phyloP scores from a whole-genome alignment of 2,797 vertebrate genomes.

The Masticophis lateralis region DNA sequence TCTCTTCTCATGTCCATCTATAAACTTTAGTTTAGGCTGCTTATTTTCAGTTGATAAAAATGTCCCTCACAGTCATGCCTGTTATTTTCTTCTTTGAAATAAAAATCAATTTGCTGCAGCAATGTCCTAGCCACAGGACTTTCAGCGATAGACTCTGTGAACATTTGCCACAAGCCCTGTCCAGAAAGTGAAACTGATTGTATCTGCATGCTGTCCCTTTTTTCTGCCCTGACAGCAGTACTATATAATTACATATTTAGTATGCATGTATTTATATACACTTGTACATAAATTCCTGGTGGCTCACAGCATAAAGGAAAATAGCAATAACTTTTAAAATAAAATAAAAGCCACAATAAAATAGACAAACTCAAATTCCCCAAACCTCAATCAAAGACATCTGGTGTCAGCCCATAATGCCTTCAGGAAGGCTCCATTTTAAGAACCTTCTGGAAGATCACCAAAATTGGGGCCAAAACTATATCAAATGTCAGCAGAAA shows the following conservation, averaged over 20 bases:
- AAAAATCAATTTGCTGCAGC: background rate
- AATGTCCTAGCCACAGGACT: background rate
- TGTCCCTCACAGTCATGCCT: background rate
- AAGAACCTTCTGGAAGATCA: background rate
- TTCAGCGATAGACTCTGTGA: background rate
- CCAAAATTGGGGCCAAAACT: background rate
- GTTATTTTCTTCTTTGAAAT: background rate
- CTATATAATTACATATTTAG: background rate
- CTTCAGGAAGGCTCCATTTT: background rate
- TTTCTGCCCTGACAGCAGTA: background rate
- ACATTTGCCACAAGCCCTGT: background rate
- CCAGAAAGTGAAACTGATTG: background rate
- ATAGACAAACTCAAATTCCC: background rate
- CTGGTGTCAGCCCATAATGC: background rate
- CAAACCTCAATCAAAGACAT: background rate
- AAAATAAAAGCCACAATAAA: background rate
- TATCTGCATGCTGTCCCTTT: background rate
- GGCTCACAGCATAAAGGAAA: background rate
- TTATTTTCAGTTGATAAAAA: background rate
- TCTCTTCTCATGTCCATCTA: background rate
- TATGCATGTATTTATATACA: background rate
- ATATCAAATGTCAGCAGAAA: background rate
- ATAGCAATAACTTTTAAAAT: background rate
- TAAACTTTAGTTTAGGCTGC: constrained; percentile 13
- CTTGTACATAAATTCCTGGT: background rate